These are phyloP conservation scores for Chroicocephalus ridibundus DNA, from an alignment of 2,113 vertebrate genomes.

Conservation along the genomic window DNA sequence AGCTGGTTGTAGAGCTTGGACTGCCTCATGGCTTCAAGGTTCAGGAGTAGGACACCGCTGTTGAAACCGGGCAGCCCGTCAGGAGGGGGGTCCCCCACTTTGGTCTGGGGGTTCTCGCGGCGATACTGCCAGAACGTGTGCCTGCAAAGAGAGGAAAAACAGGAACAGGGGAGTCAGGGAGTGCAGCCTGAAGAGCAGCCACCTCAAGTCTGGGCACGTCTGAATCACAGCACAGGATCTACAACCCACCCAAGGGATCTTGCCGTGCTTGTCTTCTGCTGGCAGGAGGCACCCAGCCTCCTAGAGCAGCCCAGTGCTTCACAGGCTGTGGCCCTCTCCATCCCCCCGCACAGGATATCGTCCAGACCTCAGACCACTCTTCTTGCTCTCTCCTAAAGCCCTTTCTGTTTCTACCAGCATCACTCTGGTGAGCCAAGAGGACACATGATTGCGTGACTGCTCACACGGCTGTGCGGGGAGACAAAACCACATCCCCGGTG, in stretches of 20 bases:
- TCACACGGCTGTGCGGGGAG: background rate
- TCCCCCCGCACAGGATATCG: background rate
- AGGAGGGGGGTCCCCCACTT: slow-evolving; percentile 88
- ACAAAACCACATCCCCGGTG: background rate
- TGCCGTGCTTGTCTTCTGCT: background rate
- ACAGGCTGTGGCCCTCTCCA: background rate
- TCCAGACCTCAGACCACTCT: background rate
- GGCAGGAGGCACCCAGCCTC: background rate
- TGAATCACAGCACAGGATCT: background rate
- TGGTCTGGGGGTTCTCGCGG: slow-evolving; percentile 87
- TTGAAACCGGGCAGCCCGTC: slow-evolving; percentile 94
- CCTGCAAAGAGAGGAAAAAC: slow-evolving; percentile 69
- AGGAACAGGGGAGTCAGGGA: background rate
- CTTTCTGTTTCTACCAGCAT: slow-evolving; percentile 2
- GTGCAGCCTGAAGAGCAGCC: background rate
- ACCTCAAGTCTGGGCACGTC: background rate
- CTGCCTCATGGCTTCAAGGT: slow-evolving; percentile 88
- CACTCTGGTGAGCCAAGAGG: background rate
- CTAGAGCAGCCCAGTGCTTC: background rate
- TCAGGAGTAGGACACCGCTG: slow-evolving; percentile 92
- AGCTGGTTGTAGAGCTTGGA: slow-evolving; percentile 88
- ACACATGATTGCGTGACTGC: background rate
- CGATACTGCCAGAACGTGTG: slow-evolving; percentile 98
- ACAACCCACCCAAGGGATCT: background rate
- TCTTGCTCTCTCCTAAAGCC: background rate